Evolutionary conservation across 1,140 invertebrate genomes (phyloP).

Genomic region (Mamestra configurata): DNA sequence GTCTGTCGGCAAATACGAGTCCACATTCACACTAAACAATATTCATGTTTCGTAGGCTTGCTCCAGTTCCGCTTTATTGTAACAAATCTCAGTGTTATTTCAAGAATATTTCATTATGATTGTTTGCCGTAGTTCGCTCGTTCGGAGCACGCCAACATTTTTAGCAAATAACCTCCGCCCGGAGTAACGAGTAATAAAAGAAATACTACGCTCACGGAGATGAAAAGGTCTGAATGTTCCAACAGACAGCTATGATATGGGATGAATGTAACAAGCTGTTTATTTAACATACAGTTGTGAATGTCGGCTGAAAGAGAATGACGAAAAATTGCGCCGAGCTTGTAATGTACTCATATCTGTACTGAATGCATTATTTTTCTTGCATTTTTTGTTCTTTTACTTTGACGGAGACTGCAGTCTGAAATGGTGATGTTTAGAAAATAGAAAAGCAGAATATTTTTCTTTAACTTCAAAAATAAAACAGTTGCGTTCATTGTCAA

Average conservation of each 20-base stretch:
- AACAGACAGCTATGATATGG: background rate
- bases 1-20: background rate
- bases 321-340: background rate
- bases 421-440: background rate
- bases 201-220: background rate
- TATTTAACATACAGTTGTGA: background rate
- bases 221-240: conserved; percentile 15
- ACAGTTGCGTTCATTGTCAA: no score
- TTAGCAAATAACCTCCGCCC: conserved; percentile 24
- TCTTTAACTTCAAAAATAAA: no score
- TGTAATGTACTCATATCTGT: background rate
- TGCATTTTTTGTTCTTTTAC: background rate
- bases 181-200: conserved; percentile 33
- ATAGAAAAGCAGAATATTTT: no score
- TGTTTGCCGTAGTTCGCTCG: conserved; percentile 17
- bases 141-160: conserved; percentile 27
- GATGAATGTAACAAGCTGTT: conserved; percentile 1
- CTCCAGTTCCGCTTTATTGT: background rate
- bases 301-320: background rate
- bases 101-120: conserved; percentile 12
- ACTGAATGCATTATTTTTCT: background rate
- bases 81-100: conserved; percentile 4
- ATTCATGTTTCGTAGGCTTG: background rate
- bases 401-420: background rate
- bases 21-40: background rate